Conservation (phyloP, 2,113 vertebrate species). For the Puma concolor region DNA sequence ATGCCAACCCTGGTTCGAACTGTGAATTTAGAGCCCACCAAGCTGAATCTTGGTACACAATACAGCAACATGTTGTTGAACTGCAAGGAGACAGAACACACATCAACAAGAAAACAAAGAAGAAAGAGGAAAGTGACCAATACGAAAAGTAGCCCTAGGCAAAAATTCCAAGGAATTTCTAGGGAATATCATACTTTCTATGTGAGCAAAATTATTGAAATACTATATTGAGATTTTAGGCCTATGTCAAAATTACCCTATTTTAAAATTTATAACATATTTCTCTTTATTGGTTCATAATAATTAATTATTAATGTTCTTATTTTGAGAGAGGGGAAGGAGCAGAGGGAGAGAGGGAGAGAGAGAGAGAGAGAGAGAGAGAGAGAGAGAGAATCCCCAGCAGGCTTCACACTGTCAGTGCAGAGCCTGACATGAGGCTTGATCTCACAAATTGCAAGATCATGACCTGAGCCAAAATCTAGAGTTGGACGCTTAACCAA, state of each 20-base stretch:
- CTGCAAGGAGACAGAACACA: constrained; percentile 80
- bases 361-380: accelerated
- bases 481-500: no score
- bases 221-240: neutral
- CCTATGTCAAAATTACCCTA: neutral
- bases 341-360: no score
- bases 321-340: no score
- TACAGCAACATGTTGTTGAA: constrained; percentile 99
- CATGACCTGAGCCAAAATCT: no score
- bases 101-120: neutral
- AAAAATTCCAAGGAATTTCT: neutral
- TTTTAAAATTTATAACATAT: neutral
- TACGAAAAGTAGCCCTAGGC: neutral
- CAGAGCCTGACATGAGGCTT: no score
- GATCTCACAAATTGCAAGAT: no score
- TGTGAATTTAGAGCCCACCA: constrained; percentile 95
- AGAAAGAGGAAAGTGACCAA: neutral
- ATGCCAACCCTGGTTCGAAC: constrained; percentile 95
- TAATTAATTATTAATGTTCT: no score
- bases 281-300: constrained; percentile 8
- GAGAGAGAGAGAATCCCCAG: no score
- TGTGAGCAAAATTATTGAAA: neutral
- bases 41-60: constrained; percentile 98
- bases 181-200: neutral
- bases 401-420: no score